phyloP scores from a whole-genome alignment of 2,888 invertebrate species.

The Cenopis cana region DNA sequence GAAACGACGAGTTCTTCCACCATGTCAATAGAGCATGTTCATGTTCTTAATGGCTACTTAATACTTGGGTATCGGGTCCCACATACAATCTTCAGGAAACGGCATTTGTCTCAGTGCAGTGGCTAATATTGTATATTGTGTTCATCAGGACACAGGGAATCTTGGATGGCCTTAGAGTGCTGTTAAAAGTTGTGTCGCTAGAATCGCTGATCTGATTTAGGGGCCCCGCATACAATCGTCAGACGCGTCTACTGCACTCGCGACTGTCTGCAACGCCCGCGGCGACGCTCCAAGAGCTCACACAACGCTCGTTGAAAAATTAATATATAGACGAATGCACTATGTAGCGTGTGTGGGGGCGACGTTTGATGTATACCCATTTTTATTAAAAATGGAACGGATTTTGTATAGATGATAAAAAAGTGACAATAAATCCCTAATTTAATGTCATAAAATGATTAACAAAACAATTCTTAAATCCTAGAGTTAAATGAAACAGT shows the following conservation, averaged over 20 bases:
- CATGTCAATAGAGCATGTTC: too few species aligned
- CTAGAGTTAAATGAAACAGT: background rate
- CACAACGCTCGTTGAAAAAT: slow-evolving; percentile 72
- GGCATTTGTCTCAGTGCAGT: too few species aligned
- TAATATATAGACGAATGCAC: slow-evolving; percentile 60
- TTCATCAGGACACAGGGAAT: too few species aligned
- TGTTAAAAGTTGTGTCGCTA: background rate
- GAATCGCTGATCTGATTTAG: background rate
- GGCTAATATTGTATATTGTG: too few species aligned
- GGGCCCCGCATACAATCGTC: slow-evolving; percentile 54
- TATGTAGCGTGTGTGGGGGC: slow-evolving; percentile 29
- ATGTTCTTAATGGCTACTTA: too few species aligned
- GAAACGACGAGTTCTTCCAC: too few species aligned
- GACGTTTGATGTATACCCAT: slow-evolving; percentile 35
- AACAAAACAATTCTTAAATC: background rate
- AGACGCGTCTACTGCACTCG: slow-evolving; percentile 68
- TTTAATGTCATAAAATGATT: background rate
- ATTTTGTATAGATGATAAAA: background rate
- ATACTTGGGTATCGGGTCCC: too few species aligned
- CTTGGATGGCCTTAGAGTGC: too few species aligned
- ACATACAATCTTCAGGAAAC: too few species aligned
- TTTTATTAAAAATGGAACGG: slow-evolving; percentile 21
- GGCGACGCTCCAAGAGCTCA: slow-evolving; percentile 73
- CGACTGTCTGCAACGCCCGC: slow-evolving; percentile 74
- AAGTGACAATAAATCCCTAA: background rate